phyloP scores from a whole-genome alignment of 2,113 vertebrate species.

The Centrocercus urophasianus region DNA sequence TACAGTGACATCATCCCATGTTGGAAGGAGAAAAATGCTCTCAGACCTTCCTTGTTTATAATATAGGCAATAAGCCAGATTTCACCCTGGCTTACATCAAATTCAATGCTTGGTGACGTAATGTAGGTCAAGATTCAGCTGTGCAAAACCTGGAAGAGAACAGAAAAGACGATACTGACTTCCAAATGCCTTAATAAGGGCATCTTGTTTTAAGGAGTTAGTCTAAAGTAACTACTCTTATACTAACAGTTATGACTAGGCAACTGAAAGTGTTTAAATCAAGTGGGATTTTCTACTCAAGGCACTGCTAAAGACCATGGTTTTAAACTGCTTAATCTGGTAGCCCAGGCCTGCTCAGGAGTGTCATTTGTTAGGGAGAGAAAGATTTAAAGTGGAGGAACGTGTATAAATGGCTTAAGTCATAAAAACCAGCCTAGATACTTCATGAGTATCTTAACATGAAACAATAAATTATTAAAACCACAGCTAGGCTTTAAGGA shows the following conservation, averaged over 20 bases:
- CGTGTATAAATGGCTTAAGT: background rate
- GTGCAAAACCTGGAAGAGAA: conserved; percentile 34
- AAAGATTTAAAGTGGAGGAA: conserved; percentile 29
- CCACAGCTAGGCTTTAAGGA: background rate
- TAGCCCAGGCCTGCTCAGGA: background rate
- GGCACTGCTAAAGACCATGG: background rate
- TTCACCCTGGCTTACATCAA: conserved; percentile 60
- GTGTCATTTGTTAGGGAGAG: conserved; percentile 10
- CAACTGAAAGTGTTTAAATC: conserved; percentile 51
- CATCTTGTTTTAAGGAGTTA: conserved; percentile 47
- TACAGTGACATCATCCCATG: conserved; percentile 20
- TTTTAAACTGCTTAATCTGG: conserved; percentile 12
- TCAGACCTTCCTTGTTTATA: conserved; percentile 38
- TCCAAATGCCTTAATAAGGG: conserved; percentile 75
- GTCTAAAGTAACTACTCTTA: conserved; percentile 31
- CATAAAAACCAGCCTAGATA: background rate
- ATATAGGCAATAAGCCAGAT: conserved; percentile 26
- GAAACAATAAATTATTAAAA: conserved; percentile 38
- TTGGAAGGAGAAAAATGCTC: background rate
- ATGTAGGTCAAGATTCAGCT: conserved; percentile 46
- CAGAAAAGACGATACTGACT: background rate
- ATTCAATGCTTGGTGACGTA: conserved; percentile 14
- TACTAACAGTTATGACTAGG: conserved; percentile 64
- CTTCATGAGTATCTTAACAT: background rate
- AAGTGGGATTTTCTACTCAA: conserved; percentile 56